Conservation (phyloP, 2,797 vertebrate genomes). For the Linurgus olivaceus region DNA sequence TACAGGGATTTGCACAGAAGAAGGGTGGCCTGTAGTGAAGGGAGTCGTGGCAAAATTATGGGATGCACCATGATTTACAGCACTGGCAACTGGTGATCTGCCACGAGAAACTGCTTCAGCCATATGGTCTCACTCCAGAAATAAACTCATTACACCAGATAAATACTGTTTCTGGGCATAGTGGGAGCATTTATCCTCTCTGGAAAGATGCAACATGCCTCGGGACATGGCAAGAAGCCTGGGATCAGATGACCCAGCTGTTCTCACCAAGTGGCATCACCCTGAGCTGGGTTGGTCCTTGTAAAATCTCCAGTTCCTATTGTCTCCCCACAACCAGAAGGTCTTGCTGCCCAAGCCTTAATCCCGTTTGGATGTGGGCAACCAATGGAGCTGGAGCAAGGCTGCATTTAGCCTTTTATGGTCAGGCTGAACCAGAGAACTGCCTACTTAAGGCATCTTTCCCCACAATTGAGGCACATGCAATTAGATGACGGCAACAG, state of each 20-base stretch:
- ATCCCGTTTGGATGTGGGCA: neutral
- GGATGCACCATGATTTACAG: neutral
- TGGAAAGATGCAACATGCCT: neutral
- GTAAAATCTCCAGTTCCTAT: neutral
- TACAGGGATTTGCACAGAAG: neutral
- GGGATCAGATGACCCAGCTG: neutral
- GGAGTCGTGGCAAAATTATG: neutral
- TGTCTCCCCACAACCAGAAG: neutral
- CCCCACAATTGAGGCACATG: neutral
- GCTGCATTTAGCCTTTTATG: neutral
- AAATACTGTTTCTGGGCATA: neutral
- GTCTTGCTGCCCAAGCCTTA: neutral
- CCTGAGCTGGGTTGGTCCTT: neutral
- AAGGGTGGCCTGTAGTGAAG: neutral
- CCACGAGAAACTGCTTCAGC: neutral
- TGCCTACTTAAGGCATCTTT: neutral
- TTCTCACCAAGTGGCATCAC: neutral
- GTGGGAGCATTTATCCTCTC: neutral
- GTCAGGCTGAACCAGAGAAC: neutral
- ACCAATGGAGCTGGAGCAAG: neutral
- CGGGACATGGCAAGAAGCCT: neutral
- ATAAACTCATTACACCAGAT: neutral
- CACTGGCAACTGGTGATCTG: neutral
- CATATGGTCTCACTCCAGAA: neutral
- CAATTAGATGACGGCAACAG: conserved; percentile 38